These are phyloP conservation scores for Luffia ferchaultella DNA, from an alignment of 2,888 invertebrate species.

Conservation along the genomic window DNA sequence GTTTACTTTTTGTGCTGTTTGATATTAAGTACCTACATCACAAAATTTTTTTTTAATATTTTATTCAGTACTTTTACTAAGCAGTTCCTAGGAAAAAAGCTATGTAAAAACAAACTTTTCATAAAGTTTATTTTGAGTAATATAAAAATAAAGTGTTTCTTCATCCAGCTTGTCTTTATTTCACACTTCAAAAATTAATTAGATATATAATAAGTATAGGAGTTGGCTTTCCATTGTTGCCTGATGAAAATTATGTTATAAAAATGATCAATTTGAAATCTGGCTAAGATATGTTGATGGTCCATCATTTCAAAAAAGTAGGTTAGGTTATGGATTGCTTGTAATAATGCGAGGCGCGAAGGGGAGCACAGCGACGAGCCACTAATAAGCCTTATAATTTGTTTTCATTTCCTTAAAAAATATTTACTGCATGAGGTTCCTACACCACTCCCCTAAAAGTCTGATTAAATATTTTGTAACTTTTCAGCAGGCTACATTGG, in stretches of 20 bases:
- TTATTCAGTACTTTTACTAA: too few relatives aligned
- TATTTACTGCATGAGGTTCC: too few relatives aligned
- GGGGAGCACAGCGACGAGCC: too few relatives aligned
- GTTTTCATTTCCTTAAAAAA: too few relatives aligned
- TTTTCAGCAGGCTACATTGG: background rate
- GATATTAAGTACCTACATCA: background rate
- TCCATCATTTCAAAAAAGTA: background rate
- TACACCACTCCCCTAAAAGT: too few relatives aligned
- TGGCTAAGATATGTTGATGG: background rate
- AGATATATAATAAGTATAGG: background rate
- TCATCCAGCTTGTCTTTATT: background rate
- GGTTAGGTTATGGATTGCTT: background rate
- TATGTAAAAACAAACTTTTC: background rate
- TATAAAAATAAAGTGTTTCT: background rate
- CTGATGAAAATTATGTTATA: background rate
- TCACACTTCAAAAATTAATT: background rate
- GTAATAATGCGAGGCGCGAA: background rate
- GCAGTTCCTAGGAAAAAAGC: background rate
- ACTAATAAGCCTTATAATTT: too few relatives aligned
- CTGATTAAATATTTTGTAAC: background rate
- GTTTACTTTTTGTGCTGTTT: too few relatives aligned
- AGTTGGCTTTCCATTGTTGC: background rate
- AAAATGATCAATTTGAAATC: background rate
- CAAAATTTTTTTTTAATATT: background rate
- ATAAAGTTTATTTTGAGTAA: background rate